Percentiles rank a stretch among this genome's conserved stretches.
Evolutionary conservation across 2,113 vertebrate species (phyloP).

Genomic region (Sturnira hondurensis): DNA sequence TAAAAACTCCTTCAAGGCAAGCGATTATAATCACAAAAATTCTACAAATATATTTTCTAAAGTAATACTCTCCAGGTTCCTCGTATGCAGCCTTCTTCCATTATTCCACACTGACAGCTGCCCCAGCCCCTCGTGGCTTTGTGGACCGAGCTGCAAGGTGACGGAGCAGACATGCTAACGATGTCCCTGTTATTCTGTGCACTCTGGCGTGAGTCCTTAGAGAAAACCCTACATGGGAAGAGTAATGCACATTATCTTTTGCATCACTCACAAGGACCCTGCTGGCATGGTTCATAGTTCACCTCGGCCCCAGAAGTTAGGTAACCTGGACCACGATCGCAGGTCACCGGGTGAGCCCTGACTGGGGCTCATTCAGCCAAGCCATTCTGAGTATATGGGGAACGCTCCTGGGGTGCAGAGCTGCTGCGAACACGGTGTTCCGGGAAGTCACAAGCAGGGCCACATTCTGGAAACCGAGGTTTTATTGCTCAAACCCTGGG

Average conservation of each 20-base stretch:
- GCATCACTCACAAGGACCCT: not conserved
- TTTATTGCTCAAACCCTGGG: not conserved
- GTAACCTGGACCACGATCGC: not conserved
- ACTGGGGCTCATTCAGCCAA: no score
- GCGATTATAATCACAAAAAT: not conserved
- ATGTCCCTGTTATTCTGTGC: accelerated
- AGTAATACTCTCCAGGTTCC: not conserved
- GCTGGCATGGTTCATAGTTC: not conserved
- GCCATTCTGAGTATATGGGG: accelerated
- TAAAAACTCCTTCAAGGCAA: not conserved
- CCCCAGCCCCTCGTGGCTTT: not conserved
- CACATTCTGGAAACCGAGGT: not conserved
- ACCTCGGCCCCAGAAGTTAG: not conserved
- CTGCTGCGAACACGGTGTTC: no score
- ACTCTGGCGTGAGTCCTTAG: not conserved
- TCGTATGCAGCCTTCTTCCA: not conserved
- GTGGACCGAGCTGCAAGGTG: not conserved
- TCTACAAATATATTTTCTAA: not conserved
- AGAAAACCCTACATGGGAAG: not conserved
- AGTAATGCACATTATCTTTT: accelerated
- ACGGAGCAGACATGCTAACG: not conserved
- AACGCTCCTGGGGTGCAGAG: not conserved
- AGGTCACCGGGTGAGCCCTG: not conserved
- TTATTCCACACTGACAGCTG: not conserved
- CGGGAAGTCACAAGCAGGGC: no score